A percentile compares a stretch with the other conserved stretches of the same genome.
These are phyloP conservation scores for Hippoglossus hippoglossus DNA, from an alignment of 2,797 vertebrate genomes.

Conservation along the genomic window DNA sequence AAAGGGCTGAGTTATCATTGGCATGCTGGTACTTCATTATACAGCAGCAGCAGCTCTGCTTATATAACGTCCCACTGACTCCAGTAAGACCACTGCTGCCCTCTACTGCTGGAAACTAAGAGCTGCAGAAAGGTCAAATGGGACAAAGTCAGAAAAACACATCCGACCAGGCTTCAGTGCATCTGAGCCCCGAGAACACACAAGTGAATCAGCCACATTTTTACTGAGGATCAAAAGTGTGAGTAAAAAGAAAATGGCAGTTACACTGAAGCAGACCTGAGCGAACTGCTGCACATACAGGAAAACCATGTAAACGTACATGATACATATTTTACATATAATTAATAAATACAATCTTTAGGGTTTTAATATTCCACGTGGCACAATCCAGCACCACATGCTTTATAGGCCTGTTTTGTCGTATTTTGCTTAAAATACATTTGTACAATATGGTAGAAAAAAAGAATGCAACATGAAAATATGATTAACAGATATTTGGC, in stretches of 20 bases:
- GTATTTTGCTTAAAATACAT: slow-evolving; percentile 21
- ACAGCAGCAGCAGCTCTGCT: slow-evolving; percentile 60
- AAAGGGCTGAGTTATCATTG: slow-evolving; percentile 76
- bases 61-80: slow-evolving; percentile 65
- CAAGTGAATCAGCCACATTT: not conserved
- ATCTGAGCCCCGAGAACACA: not conserved
- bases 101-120: slow-evolving; percentile 69
- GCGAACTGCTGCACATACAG: not conserved
- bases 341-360: slow-evolving; percentile 11
- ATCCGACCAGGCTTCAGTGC: not conserved
- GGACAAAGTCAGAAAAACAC: slow-evolving; percentile 70
- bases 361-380: not conserved
- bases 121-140: slow-evolving; percentile 71
- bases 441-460: not conserved
- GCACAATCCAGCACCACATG: not conserved
- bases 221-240: slow-evolving; percentile 21
- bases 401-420: no score
- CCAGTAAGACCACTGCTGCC: slow-evolving; percentile 66
- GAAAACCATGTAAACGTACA: not conserved
- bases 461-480: not conserved
- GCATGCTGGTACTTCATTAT: slow-evolving; percentile 69
- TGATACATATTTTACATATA: not conserved
- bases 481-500: not conserved
- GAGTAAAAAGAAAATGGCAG: slow-evolving; percentile 2
- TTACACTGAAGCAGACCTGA: not conserved